Percentiles rank a stretch among this genome's conserved stretches.
These are phyloP conservation scores for Bembecia ichneumoniformis DNA, from an alignment of 2,888 invertebrate species.

Conservation along the genomic window DNA sequence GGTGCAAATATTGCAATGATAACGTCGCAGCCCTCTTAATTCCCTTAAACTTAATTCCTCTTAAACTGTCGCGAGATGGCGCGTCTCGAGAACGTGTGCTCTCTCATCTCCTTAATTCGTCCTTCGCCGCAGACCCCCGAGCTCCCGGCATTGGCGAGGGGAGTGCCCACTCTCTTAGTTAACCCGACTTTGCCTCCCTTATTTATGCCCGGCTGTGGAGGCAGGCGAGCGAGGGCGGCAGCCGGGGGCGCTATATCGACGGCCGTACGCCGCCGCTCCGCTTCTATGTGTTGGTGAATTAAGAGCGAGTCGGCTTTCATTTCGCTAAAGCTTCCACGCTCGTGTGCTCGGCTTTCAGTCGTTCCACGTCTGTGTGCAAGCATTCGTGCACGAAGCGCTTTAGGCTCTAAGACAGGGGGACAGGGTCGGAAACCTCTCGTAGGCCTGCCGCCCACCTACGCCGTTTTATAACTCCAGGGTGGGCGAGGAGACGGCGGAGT, in stretches of 20 bases:
- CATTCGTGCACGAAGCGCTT: slow-evolving; percentile 26
- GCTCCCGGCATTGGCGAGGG: slow-evolving; percentile 51
- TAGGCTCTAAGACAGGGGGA: slow-evolving; percentile 45
- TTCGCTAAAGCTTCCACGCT: slow-evolving; percentile 69
- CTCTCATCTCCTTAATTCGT: slow-evolving; percentile 73
- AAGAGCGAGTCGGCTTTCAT: slow-evolving; percentile 73
- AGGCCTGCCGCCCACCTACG: slow-evolving; percentile 41
- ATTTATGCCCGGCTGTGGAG: slow-evolving; percentile 53
- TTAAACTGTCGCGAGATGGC: slow-evolving; percentile 54
- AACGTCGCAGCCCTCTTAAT: slow-evolving; percentile 33
- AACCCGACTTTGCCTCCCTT: slow-evolving; percentile 66
- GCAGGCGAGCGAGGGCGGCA: slow-evolving; percentile 23
- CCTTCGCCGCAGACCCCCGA: slow-evolving; percentile 70
- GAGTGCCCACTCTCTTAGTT: slow-evolving; percentile 61
- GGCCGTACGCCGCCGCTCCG: slow-evolving; percentile 41
- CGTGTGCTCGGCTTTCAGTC: slow-evolving; percentile 68
- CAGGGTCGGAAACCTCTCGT: slow-evolving; percentile 43
- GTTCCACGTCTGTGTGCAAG: slow-evolving; percentile 39
- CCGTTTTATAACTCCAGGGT: slow-evolving; percentile 63
- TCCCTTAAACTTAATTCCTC: too few relatives aligned
- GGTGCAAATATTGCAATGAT: slow-evolving; percentile 6
- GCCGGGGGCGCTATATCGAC: slow-evolving; percentile 44
- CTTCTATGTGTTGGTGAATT: slow-evolving; percentile 66
- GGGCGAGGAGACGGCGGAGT: slow-evolving; percentile 62
- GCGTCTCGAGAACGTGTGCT: slow-evolving; percentile 69